Evolutionary conservation across 2,888 invertebrate species (phyloP), one percentile per base, ranked within the genome.

Genomic region (Balanococcus diminutus): DNA sequence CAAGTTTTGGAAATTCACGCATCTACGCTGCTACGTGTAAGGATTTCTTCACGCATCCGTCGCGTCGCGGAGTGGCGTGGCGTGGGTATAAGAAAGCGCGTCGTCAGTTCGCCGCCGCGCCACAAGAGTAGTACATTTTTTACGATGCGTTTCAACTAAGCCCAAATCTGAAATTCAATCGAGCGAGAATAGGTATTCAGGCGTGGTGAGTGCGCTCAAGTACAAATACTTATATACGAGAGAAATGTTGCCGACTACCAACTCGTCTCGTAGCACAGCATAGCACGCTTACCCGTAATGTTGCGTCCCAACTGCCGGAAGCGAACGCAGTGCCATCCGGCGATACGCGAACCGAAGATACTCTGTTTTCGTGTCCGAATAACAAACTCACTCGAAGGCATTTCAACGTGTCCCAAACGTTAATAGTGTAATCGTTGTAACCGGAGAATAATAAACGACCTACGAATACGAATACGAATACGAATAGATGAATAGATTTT

Each of bases 321-420:
- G 96, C 96, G 19, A 99, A 92, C 86, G 98, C 98, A 46, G 99
- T 98, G 87, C 99, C 99, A 92, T 99, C 99, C 82, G 98, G 98
- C 87, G 98, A 97, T 61, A 98, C 96, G 90, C 95, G 95, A 87
- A 98, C 92, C 91, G 95, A 95, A 84, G 96, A 95, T 72, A 98
- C 97, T 89, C 98, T 93, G 91, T 98, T 98, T 91, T 98, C 98
- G 91, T 98, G 98, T 0, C 98, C 98, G 90, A 97, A 97, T 86
- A 98, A 91, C 88, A 98, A 93, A 89, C 96, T 95, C 82, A 98
- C 94, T 87, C 98, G 93, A 89, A 93, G 93, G 88, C 96, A 97
- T 90, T 99, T 99, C 88, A 99, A 92, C 51, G 98, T 97, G 91
- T 99, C 99, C 99, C 99, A 99, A 46, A 98, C 96, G 91, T 98